phyloP scores from a whole-genome alignment of 1,140 invertebrate genomes.

The Monomorium pharaonis region DNA sequence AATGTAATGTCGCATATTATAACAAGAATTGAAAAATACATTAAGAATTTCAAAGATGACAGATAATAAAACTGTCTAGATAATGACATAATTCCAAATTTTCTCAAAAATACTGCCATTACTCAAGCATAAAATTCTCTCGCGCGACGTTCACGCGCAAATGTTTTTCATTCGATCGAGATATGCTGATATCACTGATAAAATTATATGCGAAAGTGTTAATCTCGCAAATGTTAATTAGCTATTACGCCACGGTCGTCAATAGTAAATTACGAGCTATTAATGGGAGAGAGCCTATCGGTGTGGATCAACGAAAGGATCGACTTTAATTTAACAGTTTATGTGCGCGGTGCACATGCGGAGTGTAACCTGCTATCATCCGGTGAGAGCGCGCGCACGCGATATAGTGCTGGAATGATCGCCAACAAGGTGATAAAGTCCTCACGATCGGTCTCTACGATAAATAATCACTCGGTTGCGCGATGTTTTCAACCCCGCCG shows the following conservation, averaged over 20 bases:
- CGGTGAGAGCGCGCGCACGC: not conserved
- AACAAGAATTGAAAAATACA: not conserved
- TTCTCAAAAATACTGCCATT: not conserved
- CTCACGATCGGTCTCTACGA: constrained; percentile 54
- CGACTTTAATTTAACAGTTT: constrained; percentile 54
- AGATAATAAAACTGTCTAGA: no score
- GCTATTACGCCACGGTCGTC: constrained; percentile 15
- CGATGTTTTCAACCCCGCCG: constrained; percentile 53
- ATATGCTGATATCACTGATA: not conserved
- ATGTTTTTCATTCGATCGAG: not conserved
- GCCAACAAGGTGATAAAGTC: constrained; percentile 55
- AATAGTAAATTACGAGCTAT: constrained; percentile 48
- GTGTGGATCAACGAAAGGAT: constrained; percentile 28
- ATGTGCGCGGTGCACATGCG: constrained; percentile 14
- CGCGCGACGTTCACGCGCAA: not conserved
- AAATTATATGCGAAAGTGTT: constrained; percentile 20
- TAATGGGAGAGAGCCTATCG: constrained; percentile 39
- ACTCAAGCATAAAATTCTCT: not conserved
- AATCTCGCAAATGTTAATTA: constrained; percentile 46
- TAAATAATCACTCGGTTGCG: constrained; percentile 56
- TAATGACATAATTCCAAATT: constrained; percentile 7
- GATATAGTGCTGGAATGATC: constrained; percentile 34
- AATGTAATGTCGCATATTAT: not conserved
- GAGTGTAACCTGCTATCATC: constrained; percentile 19
- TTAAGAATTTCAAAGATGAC: no score